Evolutionary conservation across 2,888 invertebrate species (phyloP).

Genomic region (Agriopis aurantiaria): DNA sequence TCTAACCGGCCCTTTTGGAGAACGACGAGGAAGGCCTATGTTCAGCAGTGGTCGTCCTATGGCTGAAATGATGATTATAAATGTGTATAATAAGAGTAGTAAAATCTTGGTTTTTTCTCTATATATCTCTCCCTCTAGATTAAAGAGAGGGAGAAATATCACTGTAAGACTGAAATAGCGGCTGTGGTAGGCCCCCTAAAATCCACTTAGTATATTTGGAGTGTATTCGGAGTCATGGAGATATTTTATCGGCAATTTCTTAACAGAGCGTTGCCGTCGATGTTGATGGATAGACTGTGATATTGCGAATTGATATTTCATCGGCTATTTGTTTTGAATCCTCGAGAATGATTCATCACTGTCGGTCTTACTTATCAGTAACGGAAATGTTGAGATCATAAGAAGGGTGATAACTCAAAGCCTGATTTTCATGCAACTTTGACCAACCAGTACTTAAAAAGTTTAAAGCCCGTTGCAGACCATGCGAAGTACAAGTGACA

Average conservation of each 20-base stretch:
- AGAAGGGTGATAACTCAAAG: neutral
- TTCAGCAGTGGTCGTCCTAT: no score
- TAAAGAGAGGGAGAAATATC: neutral
- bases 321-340: constrained; percentile 20
- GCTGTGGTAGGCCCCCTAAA: neutral
- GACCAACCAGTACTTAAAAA: no score
- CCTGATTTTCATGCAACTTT: no score
- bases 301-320: constrained; percentile 22
- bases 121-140: neutral
- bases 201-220: neutral
- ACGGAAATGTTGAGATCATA: neutral
- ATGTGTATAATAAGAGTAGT: no score
- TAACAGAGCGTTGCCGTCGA: constrained; percentile 13
- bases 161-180: neutral
- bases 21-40: no score
- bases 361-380: neutral
- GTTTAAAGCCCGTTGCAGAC: no score
- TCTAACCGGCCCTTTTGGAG: no score
- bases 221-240: neutral
- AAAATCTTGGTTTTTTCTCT: no score
- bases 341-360: constrained; percentile 11
- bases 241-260: constrained; percentile 21
- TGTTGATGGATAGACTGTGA: constrained; percentile 26
- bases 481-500: no score
- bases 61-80: no score